Percentiles rank a stretch among this genome's conserved stretches.
These are phyloP conservation scores for Steromphala cineraria DNA, from an alignment of 2,888 invertebrate species.

Conservation along the genomic window DNA sequence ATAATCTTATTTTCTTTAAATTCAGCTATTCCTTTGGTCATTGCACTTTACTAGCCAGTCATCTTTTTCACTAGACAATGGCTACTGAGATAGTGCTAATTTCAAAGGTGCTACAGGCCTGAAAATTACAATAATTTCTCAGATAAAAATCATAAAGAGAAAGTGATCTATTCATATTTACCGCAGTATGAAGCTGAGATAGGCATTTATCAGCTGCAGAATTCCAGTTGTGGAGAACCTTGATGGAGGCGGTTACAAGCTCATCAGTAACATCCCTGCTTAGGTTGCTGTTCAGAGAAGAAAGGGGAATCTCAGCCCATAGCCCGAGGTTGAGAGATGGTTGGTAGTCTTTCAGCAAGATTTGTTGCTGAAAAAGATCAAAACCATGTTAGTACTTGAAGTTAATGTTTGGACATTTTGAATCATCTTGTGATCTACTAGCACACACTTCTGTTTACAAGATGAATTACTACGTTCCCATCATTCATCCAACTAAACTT, in stretches of 20 bases:
- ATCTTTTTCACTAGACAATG: too few species aligned
- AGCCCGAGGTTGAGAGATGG: conserved; percentile 23
- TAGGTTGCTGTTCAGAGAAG: conserved; percentile 22
- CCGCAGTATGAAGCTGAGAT: conserved; percentile 30
- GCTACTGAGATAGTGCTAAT: too few species aligned
- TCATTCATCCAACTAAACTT: too few species aligned
- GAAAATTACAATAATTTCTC: not conserved
- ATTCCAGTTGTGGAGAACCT: conserved; percentile 39
- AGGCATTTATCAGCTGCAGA: conserved; percentile 27
- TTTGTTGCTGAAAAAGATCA: not conserved
- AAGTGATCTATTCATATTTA: conserved; percentile 12
- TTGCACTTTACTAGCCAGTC: too few species aligned
- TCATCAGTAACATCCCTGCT: conserved; percentile 27
- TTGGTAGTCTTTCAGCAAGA: conserved; percentile 33
- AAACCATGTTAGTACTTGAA: not conserved
- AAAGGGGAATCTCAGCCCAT: conserved; percentile 41
- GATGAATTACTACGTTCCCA: too few species aligned
- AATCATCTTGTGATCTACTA: too few species aligned
- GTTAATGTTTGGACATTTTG: too few species aligned
- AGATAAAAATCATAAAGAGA: not conserved
- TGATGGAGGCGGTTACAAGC: conserved; percentile 22
- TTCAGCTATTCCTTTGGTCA: too few species aligned
- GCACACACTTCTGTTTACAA: too few species aligned
- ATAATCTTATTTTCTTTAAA: too few species aligned
- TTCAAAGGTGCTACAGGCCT: too few species aligned